Percentiles rank a stretch among this genome's conserved stretches.
phyloP scores from a whole-genome alignment of 1,140 invertebrate genomes.

The Brachystomella parvula region DNA sequence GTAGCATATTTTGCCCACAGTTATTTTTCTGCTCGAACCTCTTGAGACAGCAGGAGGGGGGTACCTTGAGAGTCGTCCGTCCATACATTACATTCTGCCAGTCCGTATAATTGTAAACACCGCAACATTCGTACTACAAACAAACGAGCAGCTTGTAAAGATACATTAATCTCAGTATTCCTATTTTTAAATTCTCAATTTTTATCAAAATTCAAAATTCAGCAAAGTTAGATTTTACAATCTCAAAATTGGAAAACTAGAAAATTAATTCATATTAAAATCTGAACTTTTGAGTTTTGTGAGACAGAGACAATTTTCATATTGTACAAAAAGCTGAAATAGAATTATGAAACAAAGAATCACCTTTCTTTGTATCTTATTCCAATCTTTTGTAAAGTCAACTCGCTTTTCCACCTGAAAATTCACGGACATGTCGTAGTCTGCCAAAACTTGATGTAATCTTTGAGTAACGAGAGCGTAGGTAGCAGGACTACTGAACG shows the following conservation, averaged over 20 bases:
- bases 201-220: background rate
- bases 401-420: no score
- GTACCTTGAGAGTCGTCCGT: slow-evolving; percentile 20
- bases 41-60: slow-evolving; percentile 17
- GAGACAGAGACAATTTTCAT: no score
- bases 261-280: background rate
- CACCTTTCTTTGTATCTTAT: no score
- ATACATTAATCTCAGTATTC: background rate
- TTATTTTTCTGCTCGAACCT: background rate
- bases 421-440: no score
- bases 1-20: slow-evolving; percentile 6
- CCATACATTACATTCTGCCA: slow-evolving; percentile 24
- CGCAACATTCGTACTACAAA: slow-evolving; percentile 23
- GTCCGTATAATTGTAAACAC: slow-evolving; percentile 19
- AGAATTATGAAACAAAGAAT: no score
- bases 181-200: background rate
- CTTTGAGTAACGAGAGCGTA: no score
- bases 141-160: background rate
- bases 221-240: background rate
- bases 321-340: no score
- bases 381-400: no score
- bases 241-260: background rate
- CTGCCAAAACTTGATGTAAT: no score
- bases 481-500: background rate
- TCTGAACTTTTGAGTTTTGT: no score